phyloP scores from a whole-genome alignment of 1,140 invertebrate species.

The Trichonephila inaurata region DNA sequence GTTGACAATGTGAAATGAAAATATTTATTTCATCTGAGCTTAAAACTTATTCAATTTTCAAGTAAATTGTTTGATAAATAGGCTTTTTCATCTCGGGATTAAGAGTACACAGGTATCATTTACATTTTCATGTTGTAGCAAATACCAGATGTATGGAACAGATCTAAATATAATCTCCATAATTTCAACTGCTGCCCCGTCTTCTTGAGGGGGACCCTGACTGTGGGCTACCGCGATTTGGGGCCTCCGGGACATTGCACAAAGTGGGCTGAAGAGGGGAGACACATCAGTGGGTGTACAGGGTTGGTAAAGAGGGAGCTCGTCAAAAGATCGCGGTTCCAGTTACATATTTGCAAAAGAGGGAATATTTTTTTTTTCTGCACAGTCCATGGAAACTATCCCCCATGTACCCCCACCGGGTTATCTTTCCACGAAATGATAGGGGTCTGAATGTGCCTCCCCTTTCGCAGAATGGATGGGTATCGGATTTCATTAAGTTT shows the following conservation, averaged over 20 bases:
- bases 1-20: too few relatives aligned
- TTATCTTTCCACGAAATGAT: constrained; percentile 40
- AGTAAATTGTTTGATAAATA: too few relatives aligned
- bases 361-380: neutral
- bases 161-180: neutral
- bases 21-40: too few relatives aligned
- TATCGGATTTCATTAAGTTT: constrained; percentile 46
- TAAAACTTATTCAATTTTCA: too few relatives aligned
- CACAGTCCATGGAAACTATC: neutral
- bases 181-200: neutral
- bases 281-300: constrained; percentile 32
- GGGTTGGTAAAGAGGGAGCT: constrained; percentile 41
- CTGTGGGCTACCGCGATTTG: constrained; percentile 37
- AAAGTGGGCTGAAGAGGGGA: neutral
- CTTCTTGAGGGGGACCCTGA: neutral
- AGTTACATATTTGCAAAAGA: constrained; percentile 69
- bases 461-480: constrained; percentile 22
- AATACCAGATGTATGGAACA: neutral
- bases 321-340: constrained; percentile 49
- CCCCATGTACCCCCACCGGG: neutral
- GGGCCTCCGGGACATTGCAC: neutral
- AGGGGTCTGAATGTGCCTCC: neutral
- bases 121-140: too few relatives aligned
- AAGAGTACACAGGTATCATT: too few relatives aligned
- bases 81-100: too few relatives aligned